Percentiles rank a stretch among this genome's conserved stretches.
These are phyloP conservation scores for Nomada ferruginata DNA, from an alignment of 2,888 invertebrate species.

Conservation along the genomic window DNA sequence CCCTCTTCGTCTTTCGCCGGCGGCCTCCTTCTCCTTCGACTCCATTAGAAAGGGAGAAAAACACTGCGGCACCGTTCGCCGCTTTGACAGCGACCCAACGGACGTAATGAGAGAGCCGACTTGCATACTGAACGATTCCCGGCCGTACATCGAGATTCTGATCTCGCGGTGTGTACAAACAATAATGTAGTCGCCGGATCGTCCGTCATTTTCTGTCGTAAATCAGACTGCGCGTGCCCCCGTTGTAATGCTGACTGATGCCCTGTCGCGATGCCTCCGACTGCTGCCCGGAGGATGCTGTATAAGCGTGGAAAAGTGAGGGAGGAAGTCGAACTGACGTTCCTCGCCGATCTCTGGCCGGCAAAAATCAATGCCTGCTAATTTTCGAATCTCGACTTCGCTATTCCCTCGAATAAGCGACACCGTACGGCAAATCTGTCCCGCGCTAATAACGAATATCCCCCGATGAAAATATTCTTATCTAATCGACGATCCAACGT, in stretches of 20 bases:
- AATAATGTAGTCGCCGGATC: slow-evolving; percentile 50
- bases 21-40: slow-evolving; percentile 19
- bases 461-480: background rate
- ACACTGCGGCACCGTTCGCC: slow-evolving; percentile 18
- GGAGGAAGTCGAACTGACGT: background rate
- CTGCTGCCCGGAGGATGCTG: background rate
- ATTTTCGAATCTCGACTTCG: too few species aligned
- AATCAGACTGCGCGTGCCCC: slow-evolving; percentile 54
- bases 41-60: slow-evolving; percentile 3
- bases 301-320: background rate
- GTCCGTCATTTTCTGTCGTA: slow-evolving; percentile 60
- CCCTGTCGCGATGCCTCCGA: slow-evolving; percentile 24
- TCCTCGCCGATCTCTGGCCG: background rate
- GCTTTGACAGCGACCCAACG: slow-evolving; percentile 60
- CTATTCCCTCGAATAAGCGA: too few species aligned
- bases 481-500: slow-evolving; percentile 28
- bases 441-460: too few species aligned
- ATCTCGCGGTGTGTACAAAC: slow-evolving; percentile 63
- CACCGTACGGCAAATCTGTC: too few species aligned
- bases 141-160: slow-evolving; percentile 59
- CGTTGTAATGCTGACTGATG: slow-evolving; percentile 31
- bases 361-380: too few species aligned
- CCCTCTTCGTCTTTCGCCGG: slow-evolving; percentile 1
- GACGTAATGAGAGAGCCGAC: slow-evolving; percentile 67
- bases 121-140: slow-evolving; percentile 61